A percentile compares a stretch with the other conserved stretches of the same genome.
Evolutionary conservation across 2,888 invertebrate genomes (phyloP).

Genomic region (Diarsia rubi): DNA sequence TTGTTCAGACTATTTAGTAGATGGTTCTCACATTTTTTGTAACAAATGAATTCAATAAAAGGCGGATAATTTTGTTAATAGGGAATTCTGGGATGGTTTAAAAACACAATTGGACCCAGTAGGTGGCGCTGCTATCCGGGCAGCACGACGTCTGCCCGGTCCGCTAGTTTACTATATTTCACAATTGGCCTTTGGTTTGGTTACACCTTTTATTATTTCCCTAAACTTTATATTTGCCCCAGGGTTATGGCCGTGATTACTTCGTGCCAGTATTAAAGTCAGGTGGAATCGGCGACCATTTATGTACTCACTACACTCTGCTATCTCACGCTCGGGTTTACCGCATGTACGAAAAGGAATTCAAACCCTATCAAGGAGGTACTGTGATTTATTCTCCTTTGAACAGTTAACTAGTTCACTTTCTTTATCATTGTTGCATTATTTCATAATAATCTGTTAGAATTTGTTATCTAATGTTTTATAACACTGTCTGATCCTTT

Average conservation of each 20-base stretch:
- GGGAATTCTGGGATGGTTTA: too few relatives aligned
- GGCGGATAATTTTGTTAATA: too few relatives aligned
- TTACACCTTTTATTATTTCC: neutral
- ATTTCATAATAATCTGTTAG: slow-evolving; percentile 12
- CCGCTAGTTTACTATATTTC: too few relatives aligned
- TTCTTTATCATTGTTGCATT: slow-evolving; percentile 26
- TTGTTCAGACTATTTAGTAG: too few relatives aligned
- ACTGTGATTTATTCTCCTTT: slow-evolving; percentile 36
- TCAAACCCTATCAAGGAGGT: slow-evolving; percentile 89
- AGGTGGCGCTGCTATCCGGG: too few relatives aligned
- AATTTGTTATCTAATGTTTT: slow-evolving; percentile 27
- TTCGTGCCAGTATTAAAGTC: slow-evolving; percentile 89
- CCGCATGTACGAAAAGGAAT: slow-evolving; percentile 91
- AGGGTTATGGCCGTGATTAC: slow-evolving; percentile 88
- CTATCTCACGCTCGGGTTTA: slow-evolving; percentile 92
- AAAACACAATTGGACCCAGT: too few relatives aligned
- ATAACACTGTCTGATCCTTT: slow-evolving; percentile 27
- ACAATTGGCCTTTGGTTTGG: neutral
- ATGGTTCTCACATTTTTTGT: too few relatives aligned
- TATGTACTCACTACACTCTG: slow-evolving; percentile 92
- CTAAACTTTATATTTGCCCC: slow-evolving; percentile 29
- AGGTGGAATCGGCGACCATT: slow-evolving; percentile 91
- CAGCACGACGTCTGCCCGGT: too few relatives aligned
- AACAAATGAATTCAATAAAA: too few relatives aligned
- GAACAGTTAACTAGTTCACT: slow-evolving; percentile 4